phyloP scores from a whole-genome alignment of 2,888 invertebrate genomes.

The Eupithecia exiguata region DNA sequence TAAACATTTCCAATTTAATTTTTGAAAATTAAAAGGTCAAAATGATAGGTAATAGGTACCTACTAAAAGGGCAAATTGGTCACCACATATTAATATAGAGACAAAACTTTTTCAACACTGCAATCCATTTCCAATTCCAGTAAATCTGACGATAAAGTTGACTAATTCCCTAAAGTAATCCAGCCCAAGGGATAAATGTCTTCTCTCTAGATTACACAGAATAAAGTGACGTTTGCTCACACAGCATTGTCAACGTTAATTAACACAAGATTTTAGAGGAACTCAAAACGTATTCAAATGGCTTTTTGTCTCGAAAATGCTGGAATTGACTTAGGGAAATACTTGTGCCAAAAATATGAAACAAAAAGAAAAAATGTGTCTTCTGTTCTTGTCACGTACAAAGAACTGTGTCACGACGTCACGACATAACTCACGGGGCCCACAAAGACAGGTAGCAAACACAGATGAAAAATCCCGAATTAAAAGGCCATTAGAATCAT shows the following conservation, averaged over 20 bases:
- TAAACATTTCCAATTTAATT: background rate
- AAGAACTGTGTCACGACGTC: background rate
- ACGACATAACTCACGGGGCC: constrained; percentile 19
- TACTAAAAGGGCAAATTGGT: background rate
- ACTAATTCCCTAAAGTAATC: constrained; percentile 22
- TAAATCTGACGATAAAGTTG: constrained; percentile 23
- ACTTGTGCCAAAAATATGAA: background rate
- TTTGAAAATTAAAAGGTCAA: background rate
- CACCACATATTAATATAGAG: background rate
- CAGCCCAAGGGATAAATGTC: constrained; percentile 17
- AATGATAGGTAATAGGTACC: too few relatives aligned
- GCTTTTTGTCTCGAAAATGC: background rate
- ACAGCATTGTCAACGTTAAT: constrained; percentile 19
- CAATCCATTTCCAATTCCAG: constrained; percentile 23
- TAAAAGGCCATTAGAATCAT: constrained; percentile 45
- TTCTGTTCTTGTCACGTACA: background rate
- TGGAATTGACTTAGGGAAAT: background rate
- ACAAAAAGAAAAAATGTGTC: background rate
- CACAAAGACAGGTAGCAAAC: constrained; percentile 26
- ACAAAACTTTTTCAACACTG: background rate
- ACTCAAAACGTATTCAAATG: too few relatives aligned
- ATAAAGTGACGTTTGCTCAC: constrained; percentile 1
- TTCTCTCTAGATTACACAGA: constrained; percentile 22
- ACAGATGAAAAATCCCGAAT: constrained; percentile 36
- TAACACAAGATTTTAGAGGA: constrained; percentile 23